These are phyloP conservation scores for Pangasianodon gigas DNA, from an alignment of 2,113 vertebrate species.

Conservation along the genomic window DNA sequence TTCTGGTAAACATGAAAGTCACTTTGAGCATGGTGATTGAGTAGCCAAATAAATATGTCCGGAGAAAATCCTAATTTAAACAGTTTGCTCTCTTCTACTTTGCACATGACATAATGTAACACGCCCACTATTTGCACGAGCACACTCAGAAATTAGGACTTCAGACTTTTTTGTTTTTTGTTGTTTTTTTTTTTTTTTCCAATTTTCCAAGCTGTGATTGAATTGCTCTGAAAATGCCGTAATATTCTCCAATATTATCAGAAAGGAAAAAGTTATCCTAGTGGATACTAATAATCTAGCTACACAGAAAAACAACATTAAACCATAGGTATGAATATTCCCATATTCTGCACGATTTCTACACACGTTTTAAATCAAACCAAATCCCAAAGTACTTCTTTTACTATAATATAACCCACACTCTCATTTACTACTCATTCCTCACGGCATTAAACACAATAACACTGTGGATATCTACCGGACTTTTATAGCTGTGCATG, in stretches of 20 bases:
- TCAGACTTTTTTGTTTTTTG: neutral
- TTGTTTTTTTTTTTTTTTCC: too few species aligned
- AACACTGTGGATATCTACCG: neutral
- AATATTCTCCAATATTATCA: neutral
- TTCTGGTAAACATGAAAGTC: too few species aligned
- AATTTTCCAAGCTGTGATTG: neutral
- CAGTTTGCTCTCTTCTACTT: too few species aligned
- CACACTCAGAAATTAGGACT: too few species aligned
- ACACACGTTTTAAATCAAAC: neutral
- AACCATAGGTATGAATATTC: neutral
- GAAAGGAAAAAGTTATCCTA: neutral
- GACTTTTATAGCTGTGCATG: slow-evolving; percentile 1
- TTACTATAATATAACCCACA: neutral
- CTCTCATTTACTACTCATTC: slow-evolving; percentile 52
- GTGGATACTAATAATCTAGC: neutral
- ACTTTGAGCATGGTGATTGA: too few species aligned
- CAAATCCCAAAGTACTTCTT: neutral
- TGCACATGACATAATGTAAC: too few species aligned
- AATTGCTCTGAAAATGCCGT: neutral
- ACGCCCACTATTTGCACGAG: too few species aligned
- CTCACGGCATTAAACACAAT: slow-evolving; percentile 35
- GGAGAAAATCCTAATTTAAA: too few species aligned
- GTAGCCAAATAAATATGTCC: too few species aligned
- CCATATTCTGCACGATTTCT: neutral
- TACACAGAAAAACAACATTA: neutral